Percentiles rank a stretch among this genome's conserved stretches.
These are phyloP conservation scores for Silurus aristotelis DNA, from an alignment of 2,797 vertebrate species.

Conservation along the genomic window DNA sequence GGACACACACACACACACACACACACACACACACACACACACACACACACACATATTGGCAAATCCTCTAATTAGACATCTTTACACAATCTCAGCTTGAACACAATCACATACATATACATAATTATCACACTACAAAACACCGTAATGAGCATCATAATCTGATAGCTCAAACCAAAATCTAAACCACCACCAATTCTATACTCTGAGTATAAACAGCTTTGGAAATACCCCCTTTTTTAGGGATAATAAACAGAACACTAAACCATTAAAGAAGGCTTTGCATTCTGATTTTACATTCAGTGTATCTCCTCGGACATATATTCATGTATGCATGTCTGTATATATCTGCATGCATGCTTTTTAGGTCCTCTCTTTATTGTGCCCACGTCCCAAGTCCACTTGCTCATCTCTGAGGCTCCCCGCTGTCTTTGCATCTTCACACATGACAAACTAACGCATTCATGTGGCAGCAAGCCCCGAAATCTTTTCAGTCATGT, in stretches of 20 bases:
- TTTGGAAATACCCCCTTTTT: background rate
- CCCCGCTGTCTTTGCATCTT: constrained; percentile 71
- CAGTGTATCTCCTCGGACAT: background rate
- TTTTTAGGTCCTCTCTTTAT: constrained; percentile 62
- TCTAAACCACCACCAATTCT: background rate
- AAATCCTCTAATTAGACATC: constrained; percentile 28
- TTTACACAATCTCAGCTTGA: constrained; percentile 32
- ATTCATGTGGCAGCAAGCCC: constrained; percentile 69
- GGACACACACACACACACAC: background rate
- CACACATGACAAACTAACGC: constrained; percentile 61
- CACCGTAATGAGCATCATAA: constrained; percentile 41
- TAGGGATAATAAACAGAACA: background rate
- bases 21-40: constrained; percentile 43
- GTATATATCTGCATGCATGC: background rate
- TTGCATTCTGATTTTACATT: background rate
- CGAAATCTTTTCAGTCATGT: constrained; percentile 52
- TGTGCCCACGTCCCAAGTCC: constrained; percentile 56
- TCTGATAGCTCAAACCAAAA: constrained; percentile 36
- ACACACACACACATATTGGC: background rate
- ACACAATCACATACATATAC: constrained; percentile 33
- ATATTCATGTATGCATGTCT: background rate
- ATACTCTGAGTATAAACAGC: background rate
- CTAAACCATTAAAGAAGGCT: background rate
- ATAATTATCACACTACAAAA: constrained; percentile 38
- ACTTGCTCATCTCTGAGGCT: constrained; percentile 58